Evolutionary conservation across 2,888 invertebrate species (phyloP), one percentile per base, ranked within the genome.

Genomic region (Hoplodrina blanda): DNA sequence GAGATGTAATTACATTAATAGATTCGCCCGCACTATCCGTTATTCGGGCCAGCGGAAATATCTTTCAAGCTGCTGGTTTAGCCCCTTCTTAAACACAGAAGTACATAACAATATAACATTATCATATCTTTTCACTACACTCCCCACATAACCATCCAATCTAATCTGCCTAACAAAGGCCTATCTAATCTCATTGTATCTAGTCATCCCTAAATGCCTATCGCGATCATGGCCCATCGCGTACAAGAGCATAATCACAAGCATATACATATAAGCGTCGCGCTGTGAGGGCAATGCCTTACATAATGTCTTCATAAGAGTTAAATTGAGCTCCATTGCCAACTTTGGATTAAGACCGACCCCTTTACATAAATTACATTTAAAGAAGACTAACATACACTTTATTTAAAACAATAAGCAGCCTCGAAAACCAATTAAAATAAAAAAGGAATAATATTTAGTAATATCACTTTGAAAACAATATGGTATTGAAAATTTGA

Each of bases 311-410:
- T 76, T 83, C 87, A 86, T 85, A 83, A 85, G 81, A 80, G 78
- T 69, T 64, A 69, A 82, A 86, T 86, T 86, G 86, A 87, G 85
- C 86, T 86, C 73, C 62, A 20, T 69, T 67, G 69, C 61, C 30
- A 66, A 76, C 61, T 62, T 76, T 49, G 5, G 19, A 78, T 65
- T 52, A n/a, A 56, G 44, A 64, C 55, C 20, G 17, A 41, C 73
- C 78, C 67, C 62, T 72, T 54, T 25, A 15, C 19, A 17, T 17
- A 19, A 46, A 41, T 15, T 20, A 15, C 8, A 10, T 37, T 41
- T 41, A 13, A 10, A 8, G 2, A 13, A 41, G 13, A 37, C 10
- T 41, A 33, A 50, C 15, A n/a, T 15, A 37, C 0, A 64, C 19
- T 64, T 30, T 10, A 52, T 30, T 30, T 25, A 0, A 25, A 50